Evolutionary conservation across 2,797 vertebrate genomes (phyloP), one percentile per base, ranked within the genome.

Genomic region (Phoxinus dragarum): DNA sequence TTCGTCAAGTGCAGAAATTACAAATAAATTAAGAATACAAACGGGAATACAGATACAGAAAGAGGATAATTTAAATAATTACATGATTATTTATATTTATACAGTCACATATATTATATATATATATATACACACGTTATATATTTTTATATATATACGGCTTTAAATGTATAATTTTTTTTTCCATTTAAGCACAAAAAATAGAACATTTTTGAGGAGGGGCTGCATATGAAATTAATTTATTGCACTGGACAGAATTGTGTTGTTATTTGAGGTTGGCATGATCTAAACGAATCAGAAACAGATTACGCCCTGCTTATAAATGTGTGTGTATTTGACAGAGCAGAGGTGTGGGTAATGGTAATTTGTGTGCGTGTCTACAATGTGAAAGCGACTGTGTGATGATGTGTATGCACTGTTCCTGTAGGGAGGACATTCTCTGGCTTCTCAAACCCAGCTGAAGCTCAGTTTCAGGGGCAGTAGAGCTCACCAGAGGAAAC

Each of bases 401-500:
- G 83, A 93, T 87, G 56, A 88, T 88, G 71, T 88, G 72, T 27
- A 91, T 86, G 76, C 91, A 93, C 61, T 72, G 74, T 34, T 91
- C 89, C 88, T 91, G 88, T 54, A 91, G 84, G 9, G 90, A 88
- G 19, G 68, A 86, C 17, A 91, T 81, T 17, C 81, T 84, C 16
- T 75, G 86, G 27, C 85, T 89, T 36, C 91, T 88, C 47, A 87
- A 17, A 31, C 90, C 90, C 52, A 92, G 82, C 10, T 85, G 85
- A 56, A 92, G 59, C 87, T 93, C 90, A 6, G 90, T 91, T 77
- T 89, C 89, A 16, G 92, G 87, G 3, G 90, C 82, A 0, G 92
- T 92, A 34, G 91, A 92, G 71, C 89, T 91, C 21, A 87, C 89
- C 76, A 92, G 85, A 17, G 90, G 92, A 75, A 87, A 91, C 17